Percentiles rank a stretch among this genome's conserved stretches.
Conservation (phyloP, 2,113 vertebrate species). For the Oryzias melastigma region DNA sequence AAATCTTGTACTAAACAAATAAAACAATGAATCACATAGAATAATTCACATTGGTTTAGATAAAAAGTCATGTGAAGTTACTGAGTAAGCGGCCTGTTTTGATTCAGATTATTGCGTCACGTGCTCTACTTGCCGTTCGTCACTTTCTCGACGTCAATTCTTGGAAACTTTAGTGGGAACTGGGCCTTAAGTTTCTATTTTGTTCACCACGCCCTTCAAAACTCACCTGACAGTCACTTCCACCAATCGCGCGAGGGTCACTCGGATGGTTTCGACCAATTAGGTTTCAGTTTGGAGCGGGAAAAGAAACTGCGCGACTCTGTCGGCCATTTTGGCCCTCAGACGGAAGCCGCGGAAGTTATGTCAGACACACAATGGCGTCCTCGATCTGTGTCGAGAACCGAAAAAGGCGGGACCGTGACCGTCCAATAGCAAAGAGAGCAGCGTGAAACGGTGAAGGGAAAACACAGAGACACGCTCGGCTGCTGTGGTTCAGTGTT, state of each 20-base stretch:
- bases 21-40: no score
- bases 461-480: constrained; percentile 21
- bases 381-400: accelerated
- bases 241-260: constrained; percentile 15
- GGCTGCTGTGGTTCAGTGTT: neutral
- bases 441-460: neutral
- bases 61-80: no score
- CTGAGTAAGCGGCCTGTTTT: neutral
- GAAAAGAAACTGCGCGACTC: neutral
- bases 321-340: constrained; percentile 34
- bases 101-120: constrained; percentile 18
- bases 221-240: constrained; percentile 30
- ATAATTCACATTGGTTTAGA: no score
- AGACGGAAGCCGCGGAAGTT: accelerated
- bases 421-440: constrained; percentile 31
- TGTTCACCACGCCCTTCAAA: neutral
- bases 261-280: constrained; percentile 24
- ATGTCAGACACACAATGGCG: constrained; percentile 59
- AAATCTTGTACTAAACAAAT: no score
- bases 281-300: neutral
- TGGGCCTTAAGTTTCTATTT: constrained; percentile 65
- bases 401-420: constrained; percentile 1
- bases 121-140: neutral
- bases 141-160: constrained; percentile 68
- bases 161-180: constrained; percentile 40